A percentile compares a stretch with the other conserved stretches of the same genome.
These are phyloP conservation scores for Tetrax tetrax DNA, from an alignment of 2,113 vertebrate species.

Conservation along the genomic window DNA sequence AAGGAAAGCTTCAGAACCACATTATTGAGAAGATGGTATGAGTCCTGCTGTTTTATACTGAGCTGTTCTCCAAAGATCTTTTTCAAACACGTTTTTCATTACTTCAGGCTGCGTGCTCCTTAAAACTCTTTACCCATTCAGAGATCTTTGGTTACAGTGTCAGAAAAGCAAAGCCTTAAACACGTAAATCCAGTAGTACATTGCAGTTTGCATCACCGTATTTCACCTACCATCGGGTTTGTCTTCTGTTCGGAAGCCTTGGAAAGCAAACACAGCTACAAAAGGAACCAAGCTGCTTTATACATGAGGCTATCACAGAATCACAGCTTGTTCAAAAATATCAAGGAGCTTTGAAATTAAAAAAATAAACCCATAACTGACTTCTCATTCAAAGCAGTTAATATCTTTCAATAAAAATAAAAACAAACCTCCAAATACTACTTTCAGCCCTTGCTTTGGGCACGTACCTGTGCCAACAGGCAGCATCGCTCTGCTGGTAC, in stretches of 20 bases:
- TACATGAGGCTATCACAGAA: background rate
- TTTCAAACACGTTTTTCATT: background rate
- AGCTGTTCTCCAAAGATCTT: background rate
- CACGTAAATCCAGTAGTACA: too few relatives aligned
- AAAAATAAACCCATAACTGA: rapidly evolving
- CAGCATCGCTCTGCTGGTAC: background rate
- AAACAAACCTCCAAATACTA: background rate
- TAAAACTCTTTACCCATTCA: background rate
- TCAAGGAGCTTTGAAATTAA: background rate
- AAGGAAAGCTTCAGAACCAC: background rate
- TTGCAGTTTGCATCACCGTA: rapidly evolving
- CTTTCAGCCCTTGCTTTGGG: background rate
- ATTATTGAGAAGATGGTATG: background rate
- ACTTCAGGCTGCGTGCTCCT: background rate
- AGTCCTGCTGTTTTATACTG: background rate
- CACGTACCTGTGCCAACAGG: rapidly evolving
- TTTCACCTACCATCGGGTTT: background rate
- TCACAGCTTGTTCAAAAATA: rapidly evolving
- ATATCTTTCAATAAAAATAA: background rate
- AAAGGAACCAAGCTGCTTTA: background rate
- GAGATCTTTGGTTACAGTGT: background rate
- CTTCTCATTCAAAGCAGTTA: too few relatives aligned
- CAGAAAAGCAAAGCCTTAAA: background rate
- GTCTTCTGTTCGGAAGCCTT: background rate
- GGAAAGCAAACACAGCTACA: background rate